Evolutionary conservation across 1,140 invertebrate genomes (phyloP), one percentile per base, ranked within the genome.

Genomic region (Chironomus tepperi): DNA sequence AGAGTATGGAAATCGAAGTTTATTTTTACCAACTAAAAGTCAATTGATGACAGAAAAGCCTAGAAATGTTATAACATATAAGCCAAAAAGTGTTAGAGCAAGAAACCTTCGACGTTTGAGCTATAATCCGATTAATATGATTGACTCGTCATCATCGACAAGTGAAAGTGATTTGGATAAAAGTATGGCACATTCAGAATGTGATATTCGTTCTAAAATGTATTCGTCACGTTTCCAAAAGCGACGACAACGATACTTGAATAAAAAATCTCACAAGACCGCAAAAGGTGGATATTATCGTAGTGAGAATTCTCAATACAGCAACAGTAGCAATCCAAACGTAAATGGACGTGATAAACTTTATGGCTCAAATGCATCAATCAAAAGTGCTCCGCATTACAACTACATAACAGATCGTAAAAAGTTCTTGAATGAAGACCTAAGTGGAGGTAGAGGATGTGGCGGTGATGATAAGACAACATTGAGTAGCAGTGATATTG

Each of bases 61-160:
- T 18, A 7, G 75, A 42, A 76, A 67, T 24, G 18, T 74, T 0
- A 74, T 74, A 9, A n/a, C 73, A 10, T 81, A 82, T 43, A 82
- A 82, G 15, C 80, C 81, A 1, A 80, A 80, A 15, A 81, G 80
- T 0, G 83, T 86, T 43, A 79, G 83, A 21, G 85, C 86, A 34
- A 79, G 85, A 16, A 87, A 86, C 19, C 76, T 85, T 6, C 78
- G 85, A 7, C 78, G 85, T 7, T 82, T 86, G 74, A 86, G 85
- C 42, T 87, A 87, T 77, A 87, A 87, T 80, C 85, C 85, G 15
- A 84, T 80, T 81, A 82, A 76, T 77, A 81, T 81, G 73, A 79
- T 84, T 78, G 78, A 84, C 74, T 78, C 84, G 79, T 80, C 79
- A 18, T 82, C 82, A 0, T 76, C 76, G 15, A 81, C 79, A 75